These are phyloP conservation scores for Mimas tiliae DNA, from an alignment of 2,888 invertebrate species.

Conservation along the genomic window DNA sequence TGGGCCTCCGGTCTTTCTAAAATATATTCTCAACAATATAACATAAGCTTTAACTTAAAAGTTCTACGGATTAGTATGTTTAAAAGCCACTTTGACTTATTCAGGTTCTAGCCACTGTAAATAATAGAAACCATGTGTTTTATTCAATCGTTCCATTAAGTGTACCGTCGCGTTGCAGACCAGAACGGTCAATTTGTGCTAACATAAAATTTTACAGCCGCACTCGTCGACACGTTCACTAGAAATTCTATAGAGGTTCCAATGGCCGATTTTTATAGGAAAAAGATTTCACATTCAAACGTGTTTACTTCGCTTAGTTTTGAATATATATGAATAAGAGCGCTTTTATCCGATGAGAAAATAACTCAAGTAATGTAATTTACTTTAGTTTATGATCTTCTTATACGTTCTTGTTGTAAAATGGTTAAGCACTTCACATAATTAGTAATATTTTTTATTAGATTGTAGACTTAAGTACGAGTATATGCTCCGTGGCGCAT, in stretches of 20 bases:
- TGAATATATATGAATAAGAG: slow-evolving; percentile 11
- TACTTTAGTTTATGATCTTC: neutral
- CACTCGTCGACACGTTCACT: slow-evolving; percentile 46
- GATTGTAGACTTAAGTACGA: too few relatives aligned
- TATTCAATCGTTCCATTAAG: slow-evolving; percentile 50
- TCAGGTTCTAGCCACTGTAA: neutral
- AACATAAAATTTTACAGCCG: slow-evolving; percentile 54
- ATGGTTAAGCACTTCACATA: neutral
- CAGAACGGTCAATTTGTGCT: slow-evolving; percentile 53
- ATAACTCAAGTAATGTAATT: neutral
- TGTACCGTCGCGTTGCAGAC: slow-evolving; percentile 39
- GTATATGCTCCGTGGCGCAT: too few relatives aligned
- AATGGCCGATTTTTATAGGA: slow-evolving; percentile 36
- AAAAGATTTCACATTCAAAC: slow-evolving; percentile 17
- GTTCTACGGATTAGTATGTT: neutral
- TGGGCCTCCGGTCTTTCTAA: too few relatives aligned
- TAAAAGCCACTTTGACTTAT: neutral
- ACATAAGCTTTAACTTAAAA: too few relatives aligned
- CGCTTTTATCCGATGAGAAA: neutral
- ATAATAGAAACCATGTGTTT: slow-evolving; percentile 32
- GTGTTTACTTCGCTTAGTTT: slow-evolving; percentile 14
- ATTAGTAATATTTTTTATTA: neutral
- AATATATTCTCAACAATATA: neutral
- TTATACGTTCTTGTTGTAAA: too few relatives aligned
- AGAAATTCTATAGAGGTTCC: slow-evolving; percentile 42